Evolutionary conservation across 2,888 invertebrate genomes (phyloP), one percentile per base, ranked within the genome.

Genomic region (Xestobium rufovillosum): DNA sequence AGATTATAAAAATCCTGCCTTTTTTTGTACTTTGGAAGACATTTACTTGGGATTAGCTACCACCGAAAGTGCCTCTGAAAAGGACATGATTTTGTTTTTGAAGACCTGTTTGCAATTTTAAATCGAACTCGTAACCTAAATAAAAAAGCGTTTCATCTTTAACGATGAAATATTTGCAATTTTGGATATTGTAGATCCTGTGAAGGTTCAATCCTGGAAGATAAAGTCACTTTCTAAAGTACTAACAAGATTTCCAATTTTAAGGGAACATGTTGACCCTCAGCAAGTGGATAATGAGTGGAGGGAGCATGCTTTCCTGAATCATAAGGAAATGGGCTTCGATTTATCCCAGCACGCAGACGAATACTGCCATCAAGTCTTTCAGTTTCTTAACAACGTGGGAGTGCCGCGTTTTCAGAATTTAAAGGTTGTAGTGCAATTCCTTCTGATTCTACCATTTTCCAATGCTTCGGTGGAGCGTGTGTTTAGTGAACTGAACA

Each of bases 1-100:
- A 12, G 25, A 41, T 16, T 35, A 43, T 32, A 11, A n/a, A 14
- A 31, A 41, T 38, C 43, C 35, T n/a, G n/a, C 26, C 6, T 26
- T 12, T 19, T 42, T 31, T 34, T 29, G 31, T n/a, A 29, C 17
- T 4, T 11, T 30, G 3, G 2, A 31, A 12, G n/a, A 37, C 10
- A 37, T 37, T 14, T 37, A 26, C 27, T 26, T 32, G 27, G 30
- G 36, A 19, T n/a, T 19, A n/a, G n/a, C 6, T 8, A 19, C 6
- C 23, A 19, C 6, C 9, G 6, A 6, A 6, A 11, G 12, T 6
- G 23, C 9, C 6, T 8, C 6, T 19, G n/a, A n/a, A n/a, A 6
- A n/a, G 23, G 23, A 31, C 4, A 11, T 14, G 4, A 6, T 8
- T 8, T 10, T 4, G 14, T 31, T 31, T 31, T 14, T 14, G 6